phyloP scores from a whole-genome alignment of 2,113 vertebrate species.

The Apodemus sylvaticus region DNA sequence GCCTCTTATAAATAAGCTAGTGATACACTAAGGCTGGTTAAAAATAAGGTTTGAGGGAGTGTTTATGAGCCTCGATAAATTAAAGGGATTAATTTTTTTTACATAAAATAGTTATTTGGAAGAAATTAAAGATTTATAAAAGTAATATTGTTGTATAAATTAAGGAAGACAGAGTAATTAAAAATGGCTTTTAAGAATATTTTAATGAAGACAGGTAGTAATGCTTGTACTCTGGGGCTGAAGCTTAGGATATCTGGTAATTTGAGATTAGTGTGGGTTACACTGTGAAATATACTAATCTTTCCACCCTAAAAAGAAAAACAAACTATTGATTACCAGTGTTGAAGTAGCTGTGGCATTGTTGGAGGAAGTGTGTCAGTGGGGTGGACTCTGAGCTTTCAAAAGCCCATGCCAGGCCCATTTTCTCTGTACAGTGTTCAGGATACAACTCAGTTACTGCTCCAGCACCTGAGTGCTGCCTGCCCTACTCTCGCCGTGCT shows the following conservation, averaged over 20 bases:
- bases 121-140: conserved; percentile 26
- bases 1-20: background rate
- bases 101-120: background rate
- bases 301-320: background rate
- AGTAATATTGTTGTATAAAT: conserved; percentile 20
- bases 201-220: background rate
- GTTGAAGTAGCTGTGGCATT: background rate
- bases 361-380: background rate
- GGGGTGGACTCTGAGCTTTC: background rate
- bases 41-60: background rate
- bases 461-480: background rate
- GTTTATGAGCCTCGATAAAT: background rate
- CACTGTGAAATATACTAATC: background rate
- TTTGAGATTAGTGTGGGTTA: background rate
- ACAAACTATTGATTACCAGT: background rate
- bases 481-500: background rate
- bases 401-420: background rate
- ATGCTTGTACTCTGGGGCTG: background rate
- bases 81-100: conserved; percentile 30
- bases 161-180: background rate
- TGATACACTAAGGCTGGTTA: conserved; percentile 30
- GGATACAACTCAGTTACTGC: background rate
- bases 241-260: background rate
- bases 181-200: background rate
- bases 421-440: background rate